phyloP scores from a whole-genome alignment of 2,113 vertebrate species.

The Clarias macrocephalus region DNA sequence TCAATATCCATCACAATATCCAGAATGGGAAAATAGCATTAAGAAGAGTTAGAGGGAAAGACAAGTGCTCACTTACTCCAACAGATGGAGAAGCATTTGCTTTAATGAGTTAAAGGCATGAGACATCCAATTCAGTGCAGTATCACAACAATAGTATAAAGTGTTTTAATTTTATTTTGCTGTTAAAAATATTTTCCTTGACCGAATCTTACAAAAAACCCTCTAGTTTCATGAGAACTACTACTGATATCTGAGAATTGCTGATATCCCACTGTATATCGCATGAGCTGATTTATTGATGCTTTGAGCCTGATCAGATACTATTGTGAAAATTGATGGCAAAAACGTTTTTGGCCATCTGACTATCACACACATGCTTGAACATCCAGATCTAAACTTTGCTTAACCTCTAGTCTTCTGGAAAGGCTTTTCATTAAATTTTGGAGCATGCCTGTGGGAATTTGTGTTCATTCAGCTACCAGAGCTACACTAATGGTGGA shows the following conservation, averaged over 20 bases:
- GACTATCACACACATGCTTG: background rate
- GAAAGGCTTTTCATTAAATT: background rate
- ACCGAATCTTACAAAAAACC: background rate
- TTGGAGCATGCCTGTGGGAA: background rate
- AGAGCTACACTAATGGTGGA: background rate
- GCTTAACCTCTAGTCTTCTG: background rate
- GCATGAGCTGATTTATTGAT: background rate
- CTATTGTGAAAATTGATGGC: background rate
- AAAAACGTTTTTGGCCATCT: background rate
- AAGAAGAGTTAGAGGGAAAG: conserved; percentile 44
- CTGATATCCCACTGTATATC: background rate
- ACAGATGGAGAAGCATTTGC: conserved; percentile 50
- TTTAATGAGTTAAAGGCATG: conserved; percentile 40
- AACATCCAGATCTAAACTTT: background rate
- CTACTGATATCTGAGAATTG: background rate
- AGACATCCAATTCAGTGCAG: conserved; percentile 11
- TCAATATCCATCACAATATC: background rate
- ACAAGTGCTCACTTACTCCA: conserved; percentile 52
- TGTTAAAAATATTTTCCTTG: background rate
- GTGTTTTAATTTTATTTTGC: background rate
- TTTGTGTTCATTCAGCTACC: background rate
- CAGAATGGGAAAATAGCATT: conserved; percentile 33
- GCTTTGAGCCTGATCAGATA: background rate
- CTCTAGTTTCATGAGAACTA: background rate
- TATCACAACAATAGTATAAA: background rate